Percentiles rank a stretch among this genome's conserved stretches.
Conservation (phyloP, 2,113 vertebrate species). For the Alethe castanea region DNA sequence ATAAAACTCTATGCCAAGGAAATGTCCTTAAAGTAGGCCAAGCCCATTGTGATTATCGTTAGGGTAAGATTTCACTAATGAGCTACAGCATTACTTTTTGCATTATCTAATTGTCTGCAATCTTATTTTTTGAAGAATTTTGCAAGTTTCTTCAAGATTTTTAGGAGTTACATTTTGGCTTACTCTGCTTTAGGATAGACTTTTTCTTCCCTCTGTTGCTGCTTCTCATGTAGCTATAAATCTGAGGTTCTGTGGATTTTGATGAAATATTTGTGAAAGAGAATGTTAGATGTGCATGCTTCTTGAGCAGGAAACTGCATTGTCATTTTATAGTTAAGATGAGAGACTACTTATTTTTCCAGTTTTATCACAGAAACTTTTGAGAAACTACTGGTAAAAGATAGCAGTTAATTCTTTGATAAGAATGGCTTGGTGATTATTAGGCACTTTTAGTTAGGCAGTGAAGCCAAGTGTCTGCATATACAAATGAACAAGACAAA, state of each 20-base stretch:
- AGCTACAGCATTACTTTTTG: background rate
- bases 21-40: background rate
- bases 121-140: background rate
- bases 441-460: background rate
- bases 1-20: background rate
- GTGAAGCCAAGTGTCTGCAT: background rate
- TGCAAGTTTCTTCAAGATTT: background rate
- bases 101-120: background rate
- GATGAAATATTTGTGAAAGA: background rate
- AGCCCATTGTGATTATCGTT: background rate
- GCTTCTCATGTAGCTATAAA: background rate
- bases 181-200: background rate
- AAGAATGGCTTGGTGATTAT: background rate
- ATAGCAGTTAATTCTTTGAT: background rate
- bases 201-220: background rate
- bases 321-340: background rate
- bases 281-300: background rate
- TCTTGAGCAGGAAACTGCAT: background rate
- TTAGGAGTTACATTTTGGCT: background rate
- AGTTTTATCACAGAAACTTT: background rate
- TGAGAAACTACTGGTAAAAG: background rate
- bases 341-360: background rate
- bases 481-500: background rate
- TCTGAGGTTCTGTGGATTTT: background rate
- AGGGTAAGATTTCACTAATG: background rate